Percentiles rank a stretch among this genome's conserved stretches.
Evolutionary conservation across 1,140 invertebrate species (phyloP).

Genomic region (Cydia amplana): DNA sequence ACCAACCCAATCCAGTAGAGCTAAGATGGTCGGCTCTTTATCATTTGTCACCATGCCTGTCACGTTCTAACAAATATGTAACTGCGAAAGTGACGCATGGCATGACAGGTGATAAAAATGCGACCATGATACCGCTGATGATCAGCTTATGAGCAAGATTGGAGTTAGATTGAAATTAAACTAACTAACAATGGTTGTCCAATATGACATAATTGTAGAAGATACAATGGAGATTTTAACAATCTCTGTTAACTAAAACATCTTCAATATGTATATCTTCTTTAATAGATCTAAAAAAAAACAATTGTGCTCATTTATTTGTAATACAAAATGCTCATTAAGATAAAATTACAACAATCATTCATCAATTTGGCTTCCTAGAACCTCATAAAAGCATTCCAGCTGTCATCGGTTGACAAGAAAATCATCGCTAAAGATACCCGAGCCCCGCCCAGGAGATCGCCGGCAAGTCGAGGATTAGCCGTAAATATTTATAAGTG

Average conservation of each 20-base stretch:
- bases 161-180: too few relatives aligned
- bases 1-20: too few relatives aligned
- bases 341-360: slow-evolving; percentile 57
- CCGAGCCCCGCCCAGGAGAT: slow-evolving; percentile 54
- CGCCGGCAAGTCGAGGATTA: slow-evolving; percentile 43
- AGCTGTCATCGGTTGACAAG: slow-evolving; percentile 61
- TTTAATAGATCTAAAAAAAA: slow-evolving; percentile 23
- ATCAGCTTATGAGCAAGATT: too few relatives aligned
- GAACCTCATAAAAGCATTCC: slow-evolving; percentile 50
- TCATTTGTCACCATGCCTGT: too few relatives aligned
- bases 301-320: slow-evolving; percentile 8
- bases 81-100: too few relatives aligned
- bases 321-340: slow-evolving; percentile 60
- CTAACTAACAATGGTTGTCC: too few relatives aligned
- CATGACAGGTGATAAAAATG: too few relatives aligned
- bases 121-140: too few relatives aligned
- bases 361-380: slow-evolving; percentile 55
- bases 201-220: too few relatives aligned
- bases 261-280: neutral
- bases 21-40: too few relatives aligned
- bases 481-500: slow-evolving; percentile 75
- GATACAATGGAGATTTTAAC: neutral
- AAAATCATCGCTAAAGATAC: slow-evolving; percentile 53
- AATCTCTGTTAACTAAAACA: neutral
- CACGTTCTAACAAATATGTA: too few relatives aligned